A percentile compares a stretch with the other conserved stretches of the same genome.
phyloP scores from a whole-genome alignment of 1,140 invertebrate genomes.

The Nylanderia fulva region DNA sequence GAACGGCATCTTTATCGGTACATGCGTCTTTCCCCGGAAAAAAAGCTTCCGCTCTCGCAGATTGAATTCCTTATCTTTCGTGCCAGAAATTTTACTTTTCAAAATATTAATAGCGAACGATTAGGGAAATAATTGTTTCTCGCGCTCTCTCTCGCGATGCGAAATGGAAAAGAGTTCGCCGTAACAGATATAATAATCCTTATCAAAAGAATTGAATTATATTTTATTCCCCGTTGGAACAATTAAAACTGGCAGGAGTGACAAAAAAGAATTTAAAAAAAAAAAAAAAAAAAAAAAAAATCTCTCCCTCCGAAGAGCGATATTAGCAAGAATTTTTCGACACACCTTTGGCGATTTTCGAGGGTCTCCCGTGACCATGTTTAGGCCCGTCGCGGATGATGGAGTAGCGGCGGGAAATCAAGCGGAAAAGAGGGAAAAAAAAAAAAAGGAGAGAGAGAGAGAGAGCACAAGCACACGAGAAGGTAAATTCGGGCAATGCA shows the following conservation, averaged over 20 bases:
- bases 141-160: background rate
- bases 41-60: background rate
- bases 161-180: conserved; percentile 32
- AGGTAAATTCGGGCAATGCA: conserved; percentile 74
- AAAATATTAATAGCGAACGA: conserved; percentile 13
- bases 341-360: conserved; percentile 5
- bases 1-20: conserved; percentile 34
- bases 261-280: background rate
- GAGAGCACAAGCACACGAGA: too few relatives aligned
- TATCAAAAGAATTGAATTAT: conserved; percentile 48
- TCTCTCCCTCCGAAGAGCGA: background rate
- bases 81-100: background rate
- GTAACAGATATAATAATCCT: conserved; percentile 19
- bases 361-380: conserved; percentile 30
- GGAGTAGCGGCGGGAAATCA: conserved; percentile 34
- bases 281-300: background rate
- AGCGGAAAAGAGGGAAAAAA: conserved; percentile 31
- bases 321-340: background rate
- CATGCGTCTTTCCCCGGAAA: background rate
- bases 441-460: conserved; percentile 29
- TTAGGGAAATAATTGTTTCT: conserved; percentile 17
- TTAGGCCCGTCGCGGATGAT: conserved; percentile 34
- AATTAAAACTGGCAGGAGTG: background rate
- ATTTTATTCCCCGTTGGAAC: conserved; percentile 29
- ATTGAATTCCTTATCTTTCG: conserved; percentile 11